Base-by-base conservation (phyloP, 2,113 vertebrate genomes). In the Rhipidura dahli region DNA sequence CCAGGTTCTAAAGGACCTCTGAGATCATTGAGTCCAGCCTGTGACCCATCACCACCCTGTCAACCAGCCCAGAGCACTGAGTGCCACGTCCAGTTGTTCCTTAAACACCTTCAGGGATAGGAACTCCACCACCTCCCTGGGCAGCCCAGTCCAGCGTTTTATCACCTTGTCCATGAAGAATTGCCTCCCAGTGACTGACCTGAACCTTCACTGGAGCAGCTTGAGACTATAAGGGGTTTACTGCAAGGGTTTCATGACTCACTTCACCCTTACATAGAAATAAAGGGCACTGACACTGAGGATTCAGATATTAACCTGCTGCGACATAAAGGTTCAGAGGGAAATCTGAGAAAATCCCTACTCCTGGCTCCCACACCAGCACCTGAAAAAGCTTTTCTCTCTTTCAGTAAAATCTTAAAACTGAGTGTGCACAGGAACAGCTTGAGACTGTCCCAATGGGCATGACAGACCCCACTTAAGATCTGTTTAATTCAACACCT, bases 11-110 rank as follows among this genome's bases (percentile, higher is more conserved):
- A 69, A 61, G 27, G 7, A 54, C 12, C n/a, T 54, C 24, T 4
- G 17, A 26, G 39, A 40, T 13, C 24, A 54, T 0, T 6, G 6
- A 61, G 24, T 10, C n/a, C 47, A 61, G 6, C 9, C n/a, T 69
- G 47, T 49, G 63, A 69, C 31, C 35, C 21, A 40, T 10, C 53
- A 51, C 17, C 78, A 40, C 17, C 30, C 24, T 39, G 9, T 7
- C 69, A 60, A 4, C 24, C 47, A 49, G 30, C 9, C 6, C 47
- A 76, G 28, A 31, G 54, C 47, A 47, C n/a, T 19, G 47, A 54
- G n/a, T 76, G 63, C 21, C 39, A 47, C 1, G 0, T 26, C n/a
- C 87, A 13, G 11, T 9, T 2, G 2, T 18, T 18, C 61, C 45
- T 15, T 12, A 7, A 13, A 13, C n/a, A 40, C 30, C 28, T 66